Evolutionary conservation across 2,113 vertebrate species (phyloP).

Genomic region (Misgurnus anguillicaudatus): DNA sequence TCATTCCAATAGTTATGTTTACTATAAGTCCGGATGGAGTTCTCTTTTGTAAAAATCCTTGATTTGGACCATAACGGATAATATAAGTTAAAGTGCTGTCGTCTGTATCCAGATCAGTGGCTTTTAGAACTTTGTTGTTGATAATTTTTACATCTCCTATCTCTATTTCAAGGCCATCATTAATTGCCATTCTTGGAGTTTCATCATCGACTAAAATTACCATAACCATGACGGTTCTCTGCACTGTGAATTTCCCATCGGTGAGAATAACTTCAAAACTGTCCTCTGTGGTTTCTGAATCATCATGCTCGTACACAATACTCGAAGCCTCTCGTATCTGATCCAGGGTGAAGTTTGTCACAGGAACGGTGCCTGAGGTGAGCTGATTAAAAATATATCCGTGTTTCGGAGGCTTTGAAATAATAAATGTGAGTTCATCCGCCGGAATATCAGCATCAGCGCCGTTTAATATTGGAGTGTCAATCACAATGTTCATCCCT

Average conservation of each 20-base stretch:
- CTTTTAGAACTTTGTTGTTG: conserved; percentile 83
- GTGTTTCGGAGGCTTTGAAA: conserved; percentile 81
- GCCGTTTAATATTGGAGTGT: conserved; percentile 88
- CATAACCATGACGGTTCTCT: conserved; percentile 81
- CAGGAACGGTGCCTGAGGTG: conserved; percentile 80
- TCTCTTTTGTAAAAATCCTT: conserved; percentile 83
- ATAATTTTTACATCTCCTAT: conserved; percentile 85
- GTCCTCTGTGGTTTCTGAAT: conserved; percentile 89
- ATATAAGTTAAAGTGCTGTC: conserved; percentile 84
- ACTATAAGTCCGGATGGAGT: conserved; percentile 70
- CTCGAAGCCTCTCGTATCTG: conserved; percentile 90
- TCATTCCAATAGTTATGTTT: conserved; percentile 90
- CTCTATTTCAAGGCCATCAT: conserved; percentile 91
- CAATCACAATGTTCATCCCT: conserved; percentile 92
- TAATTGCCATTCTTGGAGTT: conserved; percentile 92
- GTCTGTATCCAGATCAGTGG: conserved; percentile 93
- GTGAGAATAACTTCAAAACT: conserved; percentile 85
- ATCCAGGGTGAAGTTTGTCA: conserved; percentile 86
- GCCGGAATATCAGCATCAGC: conserved; percentile 85
- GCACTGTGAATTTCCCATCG: conserved; percentile 83
- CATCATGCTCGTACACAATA: conserved; percentile 93
- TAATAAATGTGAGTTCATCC: conserved; percentile 82
- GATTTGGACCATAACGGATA: conserved; percentile 83
- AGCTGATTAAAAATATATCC: conserved; percentile 89
- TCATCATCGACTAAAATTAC: conserved; percentile 93